phyloP scores from a whole-genome alignment of 2,797 vertebrate species.

The Naso thynnoides region DNA sequence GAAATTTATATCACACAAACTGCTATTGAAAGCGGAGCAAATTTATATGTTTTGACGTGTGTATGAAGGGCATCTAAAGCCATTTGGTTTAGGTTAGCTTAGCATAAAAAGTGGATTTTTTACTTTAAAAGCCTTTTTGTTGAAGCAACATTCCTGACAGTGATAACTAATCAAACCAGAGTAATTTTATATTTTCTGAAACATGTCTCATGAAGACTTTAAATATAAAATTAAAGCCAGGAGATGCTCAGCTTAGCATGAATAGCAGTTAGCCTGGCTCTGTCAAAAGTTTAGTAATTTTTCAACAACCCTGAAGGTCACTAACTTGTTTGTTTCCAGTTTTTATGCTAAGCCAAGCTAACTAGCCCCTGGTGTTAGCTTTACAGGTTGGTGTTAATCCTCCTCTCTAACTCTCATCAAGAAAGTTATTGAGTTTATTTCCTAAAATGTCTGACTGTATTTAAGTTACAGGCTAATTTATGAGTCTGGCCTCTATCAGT shows the following conservation, averaged over 20 bases:
- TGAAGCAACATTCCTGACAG: background rate
- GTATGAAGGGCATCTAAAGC: background rate
- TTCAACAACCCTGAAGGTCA: background rate
- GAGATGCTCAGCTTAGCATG: background rate
- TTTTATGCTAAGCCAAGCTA: slow-evolving; percentile 2
- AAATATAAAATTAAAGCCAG: background rate
- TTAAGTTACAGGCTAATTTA: background rate
- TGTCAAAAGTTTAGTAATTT: background rate
- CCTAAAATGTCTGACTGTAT: background rate
- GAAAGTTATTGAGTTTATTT: background rate
- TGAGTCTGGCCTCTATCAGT: background rate
- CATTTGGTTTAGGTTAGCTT: background rate
- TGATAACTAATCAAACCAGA: background rate
- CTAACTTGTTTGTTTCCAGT: background rate
- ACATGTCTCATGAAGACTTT: background rate
- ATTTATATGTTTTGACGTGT: background rate
- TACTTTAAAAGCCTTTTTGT: background rate
- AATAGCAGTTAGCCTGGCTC: background rate
- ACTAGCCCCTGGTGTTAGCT: background rate
- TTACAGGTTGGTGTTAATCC: background rate
- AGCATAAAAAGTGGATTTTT: background rate
- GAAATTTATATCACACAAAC: background rate
- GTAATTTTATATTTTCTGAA: background rate
- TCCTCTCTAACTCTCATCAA: background rate
- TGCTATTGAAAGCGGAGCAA: background rate